phyloP scores from a whole-genome alignment of 2,113 vertebrate species.

The Crotalus horridus region DNA sequence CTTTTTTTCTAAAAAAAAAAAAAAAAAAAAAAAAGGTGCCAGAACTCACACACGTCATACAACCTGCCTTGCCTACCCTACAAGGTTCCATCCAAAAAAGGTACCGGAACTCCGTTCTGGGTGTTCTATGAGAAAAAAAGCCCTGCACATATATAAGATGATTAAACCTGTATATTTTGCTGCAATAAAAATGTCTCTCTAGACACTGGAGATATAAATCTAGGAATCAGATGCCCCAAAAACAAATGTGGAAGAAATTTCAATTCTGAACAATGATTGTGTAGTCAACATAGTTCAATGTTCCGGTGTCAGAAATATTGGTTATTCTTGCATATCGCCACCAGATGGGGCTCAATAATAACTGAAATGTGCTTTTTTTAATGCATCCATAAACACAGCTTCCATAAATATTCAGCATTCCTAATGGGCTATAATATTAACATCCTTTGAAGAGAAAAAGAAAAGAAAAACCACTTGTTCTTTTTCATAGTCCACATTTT shows the following conservation, averaged over 20 bases:
- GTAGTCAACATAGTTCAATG: not conserved
- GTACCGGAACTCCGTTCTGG: too few species aligned
- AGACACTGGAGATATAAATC: not conserved
- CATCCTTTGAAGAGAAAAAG: slow-evolving; percentile 1
- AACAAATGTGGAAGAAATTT: not conserved
- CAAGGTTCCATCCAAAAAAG: too few species aligned
- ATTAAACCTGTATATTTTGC: not conserved
- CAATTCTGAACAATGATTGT: not conserved
- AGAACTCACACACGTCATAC: too few species aligned
- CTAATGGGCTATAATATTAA: not conserved
- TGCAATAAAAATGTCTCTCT: not conserved
- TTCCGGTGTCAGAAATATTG: not conserved
- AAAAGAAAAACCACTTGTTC: not conserved
- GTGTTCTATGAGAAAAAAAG: too few species aligned
- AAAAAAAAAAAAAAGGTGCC: too few species aligned
- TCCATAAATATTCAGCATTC: slow-evolving; percentile 4
- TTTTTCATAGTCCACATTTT: slow-evolving; percentile 21
- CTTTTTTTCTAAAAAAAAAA: too few species aligned
- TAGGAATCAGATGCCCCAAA: not conserved
- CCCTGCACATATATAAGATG: not conserved
- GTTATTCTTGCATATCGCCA: slow-evolving; percentile 56
- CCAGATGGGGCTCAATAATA: slow-evolving; percentile 73
- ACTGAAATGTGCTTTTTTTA: slow-evolving; percentile 42
- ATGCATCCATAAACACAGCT: not conserved
- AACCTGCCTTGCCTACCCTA: too few species aligned